These are phyloP conservation scores for Coccyzus lansbergi DNA, from an alignment of 2,797 vertebrate genomes.

Conservation along the genomic window DNA sequence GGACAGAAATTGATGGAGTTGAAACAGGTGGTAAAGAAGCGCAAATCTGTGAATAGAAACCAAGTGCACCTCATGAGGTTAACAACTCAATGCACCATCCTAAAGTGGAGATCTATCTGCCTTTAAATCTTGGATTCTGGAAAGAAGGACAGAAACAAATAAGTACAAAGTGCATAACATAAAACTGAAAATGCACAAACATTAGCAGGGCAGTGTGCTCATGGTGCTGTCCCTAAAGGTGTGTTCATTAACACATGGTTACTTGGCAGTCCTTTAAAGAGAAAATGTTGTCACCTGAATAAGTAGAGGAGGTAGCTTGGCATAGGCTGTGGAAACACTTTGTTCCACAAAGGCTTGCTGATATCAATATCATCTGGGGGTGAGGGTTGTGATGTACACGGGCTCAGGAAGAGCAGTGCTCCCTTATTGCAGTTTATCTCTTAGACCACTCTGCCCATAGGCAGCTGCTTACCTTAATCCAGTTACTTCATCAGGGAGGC, in stretches of 20 bases:
- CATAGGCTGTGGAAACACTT: neutral
- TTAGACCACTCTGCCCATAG: neutral
- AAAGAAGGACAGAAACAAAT: neutral
- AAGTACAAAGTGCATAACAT: neutral
- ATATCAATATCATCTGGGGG: neutral
- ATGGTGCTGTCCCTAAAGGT: neutral
- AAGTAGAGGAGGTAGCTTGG: neutral
- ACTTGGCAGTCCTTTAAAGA: neutral
- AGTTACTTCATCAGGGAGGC: neutral
- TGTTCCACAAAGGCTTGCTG: neutral
- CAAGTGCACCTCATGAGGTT: neutral
- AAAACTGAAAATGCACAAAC: neutral
- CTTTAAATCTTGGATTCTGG: neutral
- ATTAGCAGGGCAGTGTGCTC: neutral
- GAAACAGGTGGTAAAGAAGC: neutral
- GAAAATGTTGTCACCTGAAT: neutral
- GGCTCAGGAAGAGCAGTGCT: neutral
- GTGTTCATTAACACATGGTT: fast-evolving
- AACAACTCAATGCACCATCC: neutral
- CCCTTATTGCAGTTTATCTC: neutral
- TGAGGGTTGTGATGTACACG: neutral
- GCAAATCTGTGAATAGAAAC: neutral
- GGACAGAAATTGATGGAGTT: neutral
- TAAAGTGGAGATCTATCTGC: neutral
- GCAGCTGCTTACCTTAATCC: neutral